Base-by-base conservation (phyloP, 2,113 vertebrate genomes). In the Sinocyclocheilus rhinocerous region DNA sequence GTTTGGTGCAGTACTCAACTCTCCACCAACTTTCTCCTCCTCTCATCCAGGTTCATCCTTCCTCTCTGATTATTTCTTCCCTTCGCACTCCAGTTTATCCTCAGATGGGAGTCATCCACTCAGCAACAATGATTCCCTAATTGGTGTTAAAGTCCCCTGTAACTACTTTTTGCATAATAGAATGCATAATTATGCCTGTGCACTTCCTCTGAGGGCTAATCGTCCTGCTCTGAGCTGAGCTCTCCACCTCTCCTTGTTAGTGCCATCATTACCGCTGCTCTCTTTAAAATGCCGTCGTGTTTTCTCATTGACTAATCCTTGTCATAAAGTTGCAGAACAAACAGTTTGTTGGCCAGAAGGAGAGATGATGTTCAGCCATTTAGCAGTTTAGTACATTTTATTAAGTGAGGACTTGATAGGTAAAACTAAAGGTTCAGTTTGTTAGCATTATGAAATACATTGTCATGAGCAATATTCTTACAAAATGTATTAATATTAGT, bases 161-260 rank as follows among this genome's bases (percentile, higher is more conserved):
- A 84, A 84, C 82, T 59, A 70, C 22, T 73, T 84, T 83, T 84
- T 84, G 82, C 82, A 84, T 84, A 84, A 84, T 84, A 55, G 33
- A 73, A 84, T 73, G 69, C 50, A 73, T 84, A 84, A 84, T 84
- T 73, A 84, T 84, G 82, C 33, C 29, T 73, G 22, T 42, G 33
- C 69, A 22, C 22, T 84, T 69, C 61, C 61, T 83, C 48, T 59
- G 24, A 73, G 82, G 82, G 50, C 48, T 72, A 84, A 84, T 73
- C 82, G 81, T 82, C 45, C 63, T 70, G 26, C 81, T 82, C 63
- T 50, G 63, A 82, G 80, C 63, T 50, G 15, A 48, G 42, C 63
- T 82, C 63, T 69, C 80, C 42, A 33, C 63, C 15, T 82, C 63
- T 82, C 45, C 63, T 70, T 82, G 81, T 82, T 82, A 82, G 63